Conservation (phyloP, 1,140 invertebrate species). For the Physella acuta region DNA sequence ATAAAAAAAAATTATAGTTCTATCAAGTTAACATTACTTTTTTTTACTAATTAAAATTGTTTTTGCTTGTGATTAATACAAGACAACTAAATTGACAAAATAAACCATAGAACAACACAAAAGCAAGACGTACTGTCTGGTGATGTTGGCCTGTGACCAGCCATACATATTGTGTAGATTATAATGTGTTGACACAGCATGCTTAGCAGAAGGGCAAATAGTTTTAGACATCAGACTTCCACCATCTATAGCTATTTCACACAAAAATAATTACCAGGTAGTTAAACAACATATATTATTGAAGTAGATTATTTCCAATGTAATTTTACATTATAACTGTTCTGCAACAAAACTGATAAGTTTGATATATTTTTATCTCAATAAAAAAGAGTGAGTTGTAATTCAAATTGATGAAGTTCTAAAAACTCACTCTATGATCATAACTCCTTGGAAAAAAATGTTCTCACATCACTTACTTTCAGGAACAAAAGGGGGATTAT, state of each 20-base stretch:
- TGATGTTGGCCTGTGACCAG: conserved; percentile 70
- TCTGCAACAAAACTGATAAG: not conserved
- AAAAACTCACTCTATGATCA: too few relatives aligned
- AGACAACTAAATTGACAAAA: too few relatives aligned
- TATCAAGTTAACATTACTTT: not conserved
- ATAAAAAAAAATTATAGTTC: too few relatives aligned
- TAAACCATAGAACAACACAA: too few relatives aligned
- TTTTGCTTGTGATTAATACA: too few relatives aligned
- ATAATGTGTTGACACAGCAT: conserved; percentile 63
- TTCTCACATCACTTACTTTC: conserved; percentile 62
- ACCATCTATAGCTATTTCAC: conserved; percentile 38
- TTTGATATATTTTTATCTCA: too few relatives aligned
- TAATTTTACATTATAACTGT: not conserved
- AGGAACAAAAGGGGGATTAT: conserved; percentile 57
- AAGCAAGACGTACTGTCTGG: conserved; percentile 68
- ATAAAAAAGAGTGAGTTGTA: too few relatives aligned
- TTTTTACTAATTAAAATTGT: too few relatives aligned
- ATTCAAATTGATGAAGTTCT: too few relatives aligned
- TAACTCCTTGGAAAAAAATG: too few relatives aligned
- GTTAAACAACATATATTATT: not conserved
- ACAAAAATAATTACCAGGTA: not conserved
- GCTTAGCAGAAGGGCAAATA: conserved; percentile 79
- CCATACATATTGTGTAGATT: conserved; percentile 79
- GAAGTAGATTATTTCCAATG: not conserved
- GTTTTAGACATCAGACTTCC: conserved; percentile 70